phyloP scores from a whole-genome alignment of 2,888 invertebrate genomes.

The Eucriotettix oculatus region DNA sequence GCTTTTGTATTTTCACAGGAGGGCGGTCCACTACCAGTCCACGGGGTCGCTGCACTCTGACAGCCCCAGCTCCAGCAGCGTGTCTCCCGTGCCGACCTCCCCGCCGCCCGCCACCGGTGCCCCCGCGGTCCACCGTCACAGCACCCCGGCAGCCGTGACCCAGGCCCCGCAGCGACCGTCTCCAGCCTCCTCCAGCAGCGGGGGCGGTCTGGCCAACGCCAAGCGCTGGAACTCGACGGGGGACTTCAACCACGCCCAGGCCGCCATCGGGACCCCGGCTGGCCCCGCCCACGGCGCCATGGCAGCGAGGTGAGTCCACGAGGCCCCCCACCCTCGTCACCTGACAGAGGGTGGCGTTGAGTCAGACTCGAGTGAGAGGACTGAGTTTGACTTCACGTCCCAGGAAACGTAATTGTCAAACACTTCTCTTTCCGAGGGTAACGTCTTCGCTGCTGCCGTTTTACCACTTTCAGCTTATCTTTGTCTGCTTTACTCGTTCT shows the following conservation, averaged over 20 bases:
- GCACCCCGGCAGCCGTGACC: slow-evolving; percentile 12
- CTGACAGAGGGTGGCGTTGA: too few relatives aligned
- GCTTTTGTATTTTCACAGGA: slow-evolving; percentile 41
- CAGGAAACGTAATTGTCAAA: too few relatives aligned
- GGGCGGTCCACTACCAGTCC: slow-evolving; percentile 67
- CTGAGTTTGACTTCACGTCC: too few relatives aligned
- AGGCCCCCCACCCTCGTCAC: too few relatives aligned
- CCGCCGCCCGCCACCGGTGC: slow-evolving; percentile 24
- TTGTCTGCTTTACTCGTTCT: too few relatives aligned
- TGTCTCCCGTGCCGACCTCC: slow-evolving; percentile 57
- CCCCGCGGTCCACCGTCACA: slow-evolving; percentile 2
- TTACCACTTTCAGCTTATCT: too few relatives aligned
- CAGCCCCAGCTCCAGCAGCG: slow-evolving; percentile 65
- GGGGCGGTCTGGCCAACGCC: slow-evolving; percentile 17
- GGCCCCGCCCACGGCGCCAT: not conserved
- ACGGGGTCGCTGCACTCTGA: slow-evolving; percentile 69
- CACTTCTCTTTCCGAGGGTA: too few relatives aligned
- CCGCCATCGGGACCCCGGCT: slow-evolving; percentile 2
- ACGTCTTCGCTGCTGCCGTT: too few relatives aligned
- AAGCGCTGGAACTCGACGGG: slow-evolving; percentile 74
- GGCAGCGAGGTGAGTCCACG: not conserved
- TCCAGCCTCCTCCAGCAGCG: slow-evolving; percentile 3
- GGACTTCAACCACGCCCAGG: slow-evolving; percentile 45
- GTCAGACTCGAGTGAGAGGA: too few relatives aligned
- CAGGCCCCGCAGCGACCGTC: slow-evolving; percentile 13